Base-by-base conservation (phyloP, 2,113 vertebrate genomes). In the Notarius quadriscutis region DNA sequence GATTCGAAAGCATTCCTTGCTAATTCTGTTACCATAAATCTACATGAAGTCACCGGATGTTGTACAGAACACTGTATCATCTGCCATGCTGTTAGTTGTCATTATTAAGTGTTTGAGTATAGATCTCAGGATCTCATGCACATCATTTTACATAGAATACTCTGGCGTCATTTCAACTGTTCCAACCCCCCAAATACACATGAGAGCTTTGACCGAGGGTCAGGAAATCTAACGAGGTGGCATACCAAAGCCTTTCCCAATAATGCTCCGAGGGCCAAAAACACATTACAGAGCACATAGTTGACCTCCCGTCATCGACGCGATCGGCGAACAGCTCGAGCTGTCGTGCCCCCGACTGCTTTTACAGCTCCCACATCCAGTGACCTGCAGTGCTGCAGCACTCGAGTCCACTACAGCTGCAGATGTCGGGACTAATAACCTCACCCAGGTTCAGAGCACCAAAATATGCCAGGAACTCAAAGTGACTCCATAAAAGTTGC, bases 401-500 rank as follows among this genome's bases (percentile, higher is more conserved):
- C 67, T 51, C 10, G 18, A 25, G 57, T 85, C 69, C 84, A 50
- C 81, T 87, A 80, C 75, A 25, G 72, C 62, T 90, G 91, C 93
- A 95, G 92, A 93, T 93, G 92, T 92, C 88, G 86, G 91, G 91
- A 91, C 90, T 91, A 90, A 92, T 22, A 91, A 89, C 77, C 83
- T 91, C 88, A 86, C 9, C 30, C 87, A 90, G 88, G 72, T 87
- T 84, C 81, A 88, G 86, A 30, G 89, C 85, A 41, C 87, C 91
- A 88, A 89, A 94, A 90, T 92, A 95, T 93, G 94, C 91, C 85
- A 86, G 95, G 95, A 95, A 96, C 95, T 91, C 94, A 67, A 91
- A 90, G 85, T 87, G 86, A 92, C 92, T 93, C 92, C 89, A 92
- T 94, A 92, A 93, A 95, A 94, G 84, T 82, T 65, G 41, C 17